A percentile compares a stretch with the other conserved stretches of the same genome.
These are phyloP conservation scores for Odontomachus brunneus DNA, from an alignment of 1,140 invertebrate genomes.

Conservation along the genomic window DNA sequence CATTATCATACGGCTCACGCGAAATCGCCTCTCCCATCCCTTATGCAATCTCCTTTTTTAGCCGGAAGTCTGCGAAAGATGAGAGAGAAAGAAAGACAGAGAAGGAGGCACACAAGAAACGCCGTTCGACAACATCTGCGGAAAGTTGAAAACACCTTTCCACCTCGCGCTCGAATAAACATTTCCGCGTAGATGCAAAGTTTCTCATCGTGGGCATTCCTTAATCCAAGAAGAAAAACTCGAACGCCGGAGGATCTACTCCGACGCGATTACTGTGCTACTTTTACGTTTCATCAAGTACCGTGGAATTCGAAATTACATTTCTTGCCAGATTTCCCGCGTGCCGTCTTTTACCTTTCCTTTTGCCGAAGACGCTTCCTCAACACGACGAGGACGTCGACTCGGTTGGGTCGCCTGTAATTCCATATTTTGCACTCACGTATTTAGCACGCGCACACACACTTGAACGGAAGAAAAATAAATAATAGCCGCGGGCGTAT, in stretches of 20 bases:
- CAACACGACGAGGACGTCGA: not conserved
- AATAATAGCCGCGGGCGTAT: conserved; percentile 16
- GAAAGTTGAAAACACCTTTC: conserved; percentile 34
- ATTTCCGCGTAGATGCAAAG: conserved; percentile 44
- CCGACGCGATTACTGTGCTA: conserved; percentile 5
- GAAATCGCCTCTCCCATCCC: not conserved
- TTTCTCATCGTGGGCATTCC: conserved; percentile 17
- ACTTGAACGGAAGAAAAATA: conserved; percentile 19
- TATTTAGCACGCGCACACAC: too few species aligned
- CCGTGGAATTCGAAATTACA: conserved; percentile 16
- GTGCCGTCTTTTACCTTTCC: not conserved
- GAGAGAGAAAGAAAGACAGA: not conserved
- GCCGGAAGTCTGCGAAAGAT: conserved; percentile 1
- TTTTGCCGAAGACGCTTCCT: not conserved
- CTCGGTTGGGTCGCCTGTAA: not conserved
- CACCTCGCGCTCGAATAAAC: conserved; percentile 5
- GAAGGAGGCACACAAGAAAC: not conserved
- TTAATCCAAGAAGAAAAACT: not conserved
- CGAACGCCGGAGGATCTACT: not conserved
- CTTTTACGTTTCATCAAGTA: conserved; percentile 15
- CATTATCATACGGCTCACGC: not conserved
- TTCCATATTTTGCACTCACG: conserved; percentile 17
- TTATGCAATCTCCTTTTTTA: conserved; percentile 9
- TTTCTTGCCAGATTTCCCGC: not conserved
- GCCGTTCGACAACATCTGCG: not conserved